Evolutionary conservation across 2,797 vertebrate species (phyloP).

Genomic region (Betta splendens): DNA sequence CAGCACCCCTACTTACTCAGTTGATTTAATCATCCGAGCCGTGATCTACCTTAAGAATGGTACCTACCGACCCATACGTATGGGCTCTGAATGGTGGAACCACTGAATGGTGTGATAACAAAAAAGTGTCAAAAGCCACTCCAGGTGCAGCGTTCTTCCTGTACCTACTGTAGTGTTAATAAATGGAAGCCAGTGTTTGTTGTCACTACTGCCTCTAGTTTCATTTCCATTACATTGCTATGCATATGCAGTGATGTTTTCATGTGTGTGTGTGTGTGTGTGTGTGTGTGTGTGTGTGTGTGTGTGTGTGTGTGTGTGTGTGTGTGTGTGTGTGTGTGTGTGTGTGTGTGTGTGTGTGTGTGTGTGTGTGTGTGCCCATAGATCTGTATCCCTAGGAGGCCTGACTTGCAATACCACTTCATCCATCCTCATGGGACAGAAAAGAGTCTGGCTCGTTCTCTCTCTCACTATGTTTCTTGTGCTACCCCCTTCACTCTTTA

Average conservation of each 20-base stretch:
- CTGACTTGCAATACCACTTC: slow-evolving; percentile 67
- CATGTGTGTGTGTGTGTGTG: slow-evolving; percentile 23
- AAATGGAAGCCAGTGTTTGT: slow-evolving; percentile 24
- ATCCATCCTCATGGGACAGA: slow-evolving; percentile 66
- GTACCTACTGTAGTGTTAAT: slow-evolving; percentile 20
- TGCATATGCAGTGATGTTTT: slow-evolving; percentile 23
- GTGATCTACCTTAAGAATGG: too few species aligned
- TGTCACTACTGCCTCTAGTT: slow-evolving; percentile 37
- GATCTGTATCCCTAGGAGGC: slow-evolving; percentile 60
- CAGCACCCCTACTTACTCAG: too few species aligned
- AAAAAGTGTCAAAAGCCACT: too few species aligned
- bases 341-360: slow-evolving; percentile 25
- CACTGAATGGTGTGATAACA: too few species aligned
- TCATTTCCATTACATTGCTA: slow-evolving; percentile 36
- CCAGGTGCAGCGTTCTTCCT: slow-evolving; percentile 11
- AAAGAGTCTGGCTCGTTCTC: slow-evolving; percentile 20
- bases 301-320: slow-evolving; percentile 22
- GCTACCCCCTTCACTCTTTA: slow-evolving; percentile 9
- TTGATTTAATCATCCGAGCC: too few species aligned
- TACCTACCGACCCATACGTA: too few species aligned
- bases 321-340: slow-evolving; percentile 26
- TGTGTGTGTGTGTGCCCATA: slow-evolving; percentile 34
- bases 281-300: slow-evolving; percentile 25
- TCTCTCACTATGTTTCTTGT: slow-evolving; percentile 23
- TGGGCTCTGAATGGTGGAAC: too few species aligned